Evolutionary conservation across 2,797 vertebrate species (phyloP).

Genomic region (Hydrophis major): DNA sequence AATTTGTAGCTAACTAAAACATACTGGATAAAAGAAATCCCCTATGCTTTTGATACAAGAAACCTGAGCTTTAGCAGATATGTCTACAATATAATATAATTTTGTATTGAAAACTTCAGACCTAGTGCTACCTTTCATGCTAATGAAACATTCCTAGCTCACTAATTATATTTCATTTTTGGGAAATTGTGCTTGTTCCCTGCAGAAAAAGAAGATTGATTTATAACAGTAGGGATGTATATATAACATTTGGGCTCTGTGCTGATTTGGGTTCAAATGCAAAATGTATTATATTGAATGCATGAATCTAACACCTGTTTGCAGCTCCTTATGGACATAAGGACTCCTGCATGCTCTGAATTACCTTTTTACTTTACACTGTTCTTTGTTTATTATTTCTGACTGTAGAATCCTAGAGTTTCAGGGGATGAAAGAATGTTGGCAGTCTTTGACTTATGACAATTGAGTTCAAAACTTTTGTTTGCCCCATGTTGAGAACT

Average conservation of each 20-base stretch:
- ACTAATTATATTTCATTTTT: background rate
- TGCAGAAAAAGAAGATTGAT: background rate
- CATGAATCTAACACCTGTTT: background rate
- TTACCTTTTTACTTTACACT: background rate
- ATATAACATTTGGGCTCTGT: background rate
- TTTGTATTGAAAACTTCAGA: background rate
- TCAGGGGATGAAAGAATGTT: background rate
- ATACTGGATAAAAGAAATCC: background rate
- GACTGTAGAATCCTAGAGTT: background rate
- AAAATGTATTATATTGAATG: background rate
- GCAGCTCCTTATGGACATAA: background rate
- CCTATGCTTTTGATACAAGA: conserved; percentile 22
- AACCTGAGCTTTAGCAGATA: conserved; percentile 30
- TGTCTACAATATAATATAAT: conserved; percentile 18
- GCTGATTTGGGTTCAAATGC: background rate
- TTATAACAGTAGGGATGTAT: background rate
- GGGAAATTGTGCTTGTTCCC: background rate
- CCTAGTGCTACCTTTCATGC: background rate
- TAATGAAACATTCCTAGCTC: background rate
- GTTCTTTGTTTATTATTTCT: too few relatives aligned
- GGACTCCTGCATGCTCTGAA: background rate
- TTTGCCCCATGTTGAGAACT: background rate
- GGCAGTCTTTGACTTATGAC: background rate
- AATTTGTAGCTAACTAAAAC: conserved; percentile 45
- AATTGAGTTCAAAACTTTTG: background rate